A percentile compares a stretch with the other conserved stretches of the same genome.
Conservation (phyloP, 2,888 invertebrate species). For the Drosophila hamatofila region DNA sequence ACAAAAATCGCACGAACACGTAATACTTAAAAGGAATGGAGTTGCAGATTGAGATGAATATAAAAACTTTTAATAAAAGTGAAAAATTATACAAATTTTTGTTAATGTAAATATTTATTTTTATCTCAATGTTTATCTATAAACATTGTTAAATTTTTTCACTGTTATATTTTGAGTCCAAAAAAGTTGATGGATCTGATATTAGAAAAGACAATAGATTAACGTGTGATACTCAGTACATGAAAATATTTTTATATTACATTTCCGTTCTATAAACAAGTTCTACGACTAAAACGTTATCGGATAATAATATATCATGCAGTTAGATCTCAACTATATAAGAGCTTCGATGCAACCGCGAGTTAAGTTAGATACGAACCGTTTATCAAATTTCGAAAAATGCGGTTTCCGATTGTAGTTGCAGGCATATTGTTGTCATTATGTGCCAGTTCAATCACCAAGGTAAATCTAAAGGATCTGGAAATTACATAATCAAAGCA, state of each 20-base stretch:
- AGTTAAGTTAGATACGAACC: not conserved
- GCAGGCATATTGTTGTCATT: not conserved
- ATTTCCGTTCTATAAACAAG: not conserved
- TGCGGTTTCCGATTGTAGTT: not conserved
- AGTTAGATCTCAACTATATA: not conserved
- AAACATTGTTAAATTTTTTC: not conserved
- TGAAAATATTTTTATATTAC: not conserved
- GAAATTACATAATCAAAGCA: not conserved
- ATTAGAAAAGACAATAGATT: not conserved
- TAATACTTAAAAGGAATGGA: conserved; percentile 55
- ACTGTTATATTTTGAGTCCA: not conserved
- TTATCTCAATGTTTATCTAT: too few relatives aligned
- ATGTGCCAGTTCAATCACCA: not conserved
- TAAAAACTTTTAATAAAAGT: conserved; percentile 74
- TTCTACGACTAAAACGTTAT: not conserved
- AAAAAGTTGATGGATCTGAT: not conserved
- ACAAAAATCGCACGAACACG: conserved; percentile 60
- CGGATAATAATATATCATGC: not conserved
- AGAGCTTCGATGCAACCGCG: not conserved
- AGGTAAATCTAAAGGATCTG: not conserved
- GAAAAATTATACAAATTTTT: conserved; percentile 29
- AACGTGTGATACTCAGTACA: not conserved
- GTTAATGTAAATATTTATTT: not conserved
- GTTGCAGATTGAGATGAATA: conserved; percentile 46
- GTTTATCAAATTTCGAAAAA: not conserved